Evolutionary conservation across 23 tunicate genomes (phyloP).

Genomic region (Trididemnum miniatum): DNA sequence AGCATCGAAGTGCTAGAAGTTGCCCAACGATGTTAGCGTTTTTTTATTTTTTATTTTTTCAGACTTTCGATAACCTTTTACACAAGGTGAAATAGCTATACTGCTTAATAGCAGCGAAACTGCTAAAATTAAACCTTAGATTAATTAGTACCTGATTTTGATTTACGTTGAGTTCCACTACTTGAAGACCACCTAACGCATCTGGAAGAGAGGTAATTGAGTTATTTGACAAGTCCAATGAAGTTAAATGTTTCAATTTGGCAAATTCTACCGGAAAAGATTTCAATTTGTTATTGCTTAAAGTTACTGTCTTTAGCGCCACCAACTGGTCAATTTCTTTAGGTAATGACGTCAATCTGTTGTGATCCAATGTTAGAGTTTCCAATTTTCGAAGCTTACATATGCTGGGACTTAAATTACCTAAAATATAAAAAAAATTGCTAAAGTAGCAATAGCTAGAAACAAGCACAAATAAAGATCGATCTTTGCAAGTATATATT

Average conservation of each 20-base stretch:
- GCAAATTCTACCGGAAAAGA: slow-evolving; percentile 45
- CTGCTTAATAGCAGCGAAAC: no score
- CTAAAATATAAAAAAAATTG: slow-evolving; percentile 16
- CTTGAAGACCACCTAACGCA: slow-evolving; percentile 34
- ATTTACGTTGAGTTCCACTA: slow-evolving; percentile 71
- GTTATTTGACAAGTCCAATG: slow-evolving; percentile 58
- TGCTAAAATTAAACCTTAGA: no score
- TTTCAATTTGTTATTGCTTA: slow-evolving; percentile 41
- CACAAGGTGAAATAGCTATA: no score
- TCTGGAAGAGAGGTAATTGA: slow-evolving; percentile 52
- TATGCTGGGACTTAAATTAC: slow-evolving; percentile 28
- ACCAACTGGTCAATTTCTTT: slow-evolving; percentile 30
- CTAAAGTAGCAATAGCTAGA: no score
- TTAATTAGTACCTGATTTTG: slow-evolving; percentile 84
- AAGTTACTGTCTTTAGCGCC: slow-evolving; percentile 43
- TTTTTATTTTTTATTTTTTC: no score
- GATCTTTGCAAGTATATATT: no score
- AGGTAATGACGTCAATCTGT: slow-evolving; percentile 51
- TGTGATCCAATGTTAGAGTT: slow-evolving; percentile 49
- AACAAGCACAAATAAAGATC: no score
- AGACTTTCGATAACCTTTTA: no score
- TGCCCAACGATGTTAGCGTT: no score
- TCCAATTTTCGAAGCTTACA: slow-evolving; percentile 71
- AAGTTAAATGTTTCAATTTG: slow-evolving; percentile 45
- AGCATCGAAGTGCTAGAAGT: no score